Evolutionary conservation across 2,888 invertebrate species (phyloP), one percentile per base, ranked within the genome.

Genomic region (Mythimna ferrago): DNA sequence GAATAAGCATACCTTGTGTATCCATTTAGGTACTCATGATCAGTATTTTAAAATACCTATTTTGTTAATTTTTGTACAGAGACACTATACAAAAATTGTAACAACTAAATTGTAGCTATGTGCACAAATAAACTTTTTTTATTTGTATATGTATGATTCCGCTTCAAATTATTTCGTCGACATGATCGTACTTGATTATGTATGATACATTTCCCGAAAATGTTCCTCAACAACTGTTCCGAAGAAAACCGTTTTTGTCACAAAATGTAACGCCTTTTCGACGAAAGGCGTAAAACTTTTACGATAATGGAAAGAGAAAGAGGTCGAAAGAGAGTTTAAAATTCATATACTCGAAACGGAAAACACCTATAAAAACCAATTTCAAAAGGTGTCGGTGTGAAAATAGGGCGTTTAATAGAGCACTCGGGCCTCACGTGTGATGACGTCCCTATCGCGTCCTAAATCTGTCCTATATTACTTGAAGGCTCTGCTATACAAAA

Each of bases 371-470:
- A 90, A 89, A 87, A 91, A 89, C 86, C 88, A 89, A 89, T 92
- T 90, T 94, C 92, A 94, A 93, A 93, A 90, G 90, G 90, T 83
- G 89, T 87, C 85, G 94, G 94, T 93, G 94, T 93, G 93, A 95
- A 95, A 94, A 94, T 93, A 91, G 90, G 90, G 86, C 90, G 89
- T 87, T 90, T 92, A 92, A 92, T 92, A 91, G 90, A 90, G 86
- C 88, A 90, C 89, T 88, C 89, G 87, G 86, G 85, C 88, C 85
- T 86, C 86, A 89, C 90, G 92, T 93, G 92, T 93, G 94, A 95
- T 94, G 95, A 94, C 91, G 89, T 87, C 83, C 89, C 87, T 95
- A 95, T 95, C 95, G 89, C 86, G 93, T 81, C 92, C 95, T 94
- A 95, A 92, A 95, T 95, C 95, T 95, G 85, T 88, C 85, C 89